Percentiles rank a stretch among this genome's conserved stretches.
Evolutionary conservation across 1,140 invertebrate genomes (phyloP).

Genomic region (Penaeus vannamei): DNA sequence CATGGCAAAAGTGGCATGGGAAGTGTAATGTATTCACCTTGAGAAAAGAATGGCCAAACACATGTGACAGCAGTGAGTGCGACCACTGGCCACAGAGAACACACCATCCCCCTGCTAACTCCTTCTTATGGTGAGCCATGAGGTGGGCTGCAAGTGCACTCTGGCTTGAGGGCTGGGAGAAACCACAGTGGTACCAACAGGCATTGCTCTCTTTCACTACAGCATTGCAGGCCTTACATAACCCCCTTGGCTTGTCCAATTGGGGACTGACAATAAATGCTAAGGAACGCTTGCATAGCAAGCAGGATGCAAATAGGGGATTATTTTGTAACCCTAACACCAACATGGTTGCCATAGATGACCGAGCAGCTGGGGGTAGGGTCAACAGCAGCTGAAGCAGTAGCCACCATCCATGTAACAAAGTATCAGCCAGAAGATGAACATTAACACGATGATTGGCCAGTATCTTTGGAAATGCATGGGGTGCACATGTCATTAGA

Average conservation of each 20-base stretch:
- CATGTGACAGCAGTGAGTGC: slow-evolving; percentile 57
- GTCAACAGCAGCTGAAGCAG: slow-evolving; percentile 56
- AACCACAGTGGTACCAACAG: slow-evolving; percentile 66
- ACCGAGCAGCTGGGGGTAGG: slow-evolving; percentile 53
- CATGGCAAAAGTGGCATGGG: slow-evolving; percentile 56
- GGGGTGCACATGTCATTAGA: slow-evolving; percentile 62
- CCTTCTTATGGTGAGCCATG: slow-evolving; percentile 40
- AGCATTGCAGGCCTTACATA: slow-evolving; percentile 56
- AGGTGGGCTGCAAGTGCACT: slow-evolving; percentile 47
- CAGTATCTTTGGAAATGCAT: slow-evolving; percentile 62
- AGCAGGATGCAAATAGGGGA: slow-evolving; percentile 55
- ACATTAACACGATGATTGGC: slow-evolving; percentile 62
- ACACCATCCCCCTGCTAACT: slow-evolving; percentile 63
- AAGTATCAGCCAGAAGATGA: slow-evolving; percentile 58
- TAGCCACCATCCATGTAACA: slow-evolving; percentile 64
- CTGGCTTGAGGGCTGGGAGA: slow-evolving; percentile 18
- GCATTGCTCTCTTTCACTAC: slow-evolving; percentile 50
- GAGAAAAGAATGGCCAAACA: slow-evolving; percentile 39
- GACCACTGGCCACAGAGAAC: slow-evolving; percentile 65
- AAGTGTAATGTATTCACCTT: slow-evolving; percentile 34
- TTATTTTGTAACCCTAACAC: slow-evolving; percentile 61
- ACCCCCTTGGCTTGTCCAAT: slow-evolving; percentile 58
- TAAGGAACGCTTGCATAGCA: slow-evolving; percentile 58
- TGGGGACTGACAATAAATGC: slow-evolving; percentile 57
- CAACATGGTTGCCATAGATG: slow-evolving; percentile 57